These are phyloP conservation scores for Glaucomys volans DNA, from an alignment of 2,113 vertebrate genomes.

Conservation along the genomic window DNA sequence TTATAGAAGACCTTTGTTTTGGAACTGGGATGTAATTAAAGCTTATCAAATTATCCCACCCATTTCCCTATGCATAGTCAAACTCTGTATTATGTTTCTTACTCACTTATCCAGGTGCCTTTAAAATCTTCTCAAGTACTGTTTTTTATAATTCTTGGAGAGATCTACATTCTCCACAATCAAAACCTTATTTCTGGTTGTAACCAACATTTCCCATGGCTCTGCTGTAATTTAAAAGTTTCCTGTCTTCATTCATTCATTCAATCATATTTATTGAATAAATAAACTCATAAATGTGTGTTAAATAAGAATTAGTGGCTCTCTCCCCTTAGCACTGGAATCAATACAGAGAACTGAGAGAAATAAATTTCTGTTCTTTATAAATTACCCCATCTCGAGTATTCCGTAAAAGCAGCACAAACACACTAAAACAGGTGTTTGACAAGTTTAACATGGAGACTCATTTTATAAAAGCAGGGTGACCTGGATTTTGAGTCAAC, in stretches of 20 bases:
- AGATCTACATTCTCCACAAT: neutral
- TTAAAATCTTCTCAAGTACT: conserved; percentile 15
- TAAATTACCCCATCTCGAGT: neutral
- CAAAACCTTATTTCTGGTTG: neutral
- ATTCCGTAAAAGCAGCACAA: neutral
- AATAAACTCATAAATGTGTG: neutral
- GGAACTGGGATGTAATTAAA: conserved; percentile 63
- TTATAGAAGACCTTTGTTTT: conserved; percentile 33
- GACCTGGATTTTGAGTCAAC: neutral
- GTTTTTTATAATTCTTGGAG: neutral
- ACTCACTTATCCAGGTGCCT: neutral
- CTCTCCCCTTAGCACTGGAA: neutral
- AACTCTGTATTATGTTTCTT: neutral
- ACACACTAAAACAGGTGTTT: neutral
- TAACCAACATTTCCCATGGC: neutral
- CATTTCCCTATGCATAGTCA: neutral
- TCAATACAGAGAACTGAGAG: no score
- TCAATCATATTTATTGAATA: neutral
- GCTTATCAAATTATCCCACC: conserved; percentile 69
- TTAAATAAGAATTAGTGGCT: neutral
- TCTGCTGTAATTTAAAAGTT: neutral
- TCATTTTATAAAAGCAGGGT: neutral
- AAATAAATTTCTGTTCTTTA: neutral
- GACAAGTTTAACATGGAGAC: neutral
- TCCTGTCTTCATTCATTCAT: neutral